These are phyloP conservation scores for Grallaria varia DNA, from an alignment of 2,113 vertebrate species.

Conservation along the genomic window DNA sequence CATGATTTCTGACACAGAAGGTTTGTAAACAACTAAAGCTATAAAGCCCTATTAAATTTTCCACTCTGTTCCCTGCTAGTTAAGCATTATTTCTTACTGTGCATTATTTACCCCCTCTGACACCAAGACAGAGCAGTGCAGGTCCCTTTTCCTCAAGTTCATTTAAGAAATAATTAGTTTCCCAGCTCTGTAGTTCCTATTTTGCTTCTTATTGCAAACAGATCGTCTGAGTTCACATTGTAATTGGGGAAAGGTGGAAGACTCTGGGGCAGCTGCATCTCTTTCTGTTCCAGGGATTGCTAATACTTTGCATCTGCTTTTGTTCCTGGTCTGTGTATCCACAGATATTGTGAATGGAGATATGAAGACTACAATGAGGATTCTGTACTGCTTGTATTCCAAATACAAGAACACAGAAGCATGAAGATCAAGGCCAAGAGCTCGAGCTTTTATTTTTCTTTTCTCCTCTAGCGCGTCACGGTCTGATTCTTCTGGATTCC, in stretches of 20 bases:
- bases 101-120: background rate
- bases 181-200: background rate
- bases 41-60: background rate
- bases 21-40: background rate
- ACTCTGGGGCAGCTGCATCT: background rate
- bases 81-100: background rate
- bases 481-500: background rate
- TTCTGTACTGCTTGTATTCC: constrained; percentile 85
- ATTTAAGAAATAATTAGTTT: background rate
- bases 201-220: background rate
- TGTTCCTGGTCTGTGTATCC: constrained; percentile 9
- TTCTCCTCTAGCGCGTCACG: rapidly evolving
- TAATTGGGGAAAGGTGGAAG: background rate
- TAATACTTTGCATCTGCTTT: background rate
- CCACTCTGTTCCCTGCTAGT: background rate
- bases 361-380: constrained; percentile 71
- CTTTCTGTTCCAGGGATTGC: background rate
- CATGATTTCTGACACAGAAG: background rate
- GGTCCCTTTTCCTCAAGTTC: background rate
- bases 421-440: constrained; percentile 33
- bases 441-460: background rate
- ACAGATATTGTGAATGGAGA: constrained; percentile 89
- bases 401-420: constrained; percentile 76
- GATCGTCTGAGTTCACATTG: background rate
- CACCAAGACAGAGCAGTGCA: background rate